phyloP scores from a whole-genome alignment of 92 coral and sea anemone genomes.

The Epizoanthus scotinus region DNA sequence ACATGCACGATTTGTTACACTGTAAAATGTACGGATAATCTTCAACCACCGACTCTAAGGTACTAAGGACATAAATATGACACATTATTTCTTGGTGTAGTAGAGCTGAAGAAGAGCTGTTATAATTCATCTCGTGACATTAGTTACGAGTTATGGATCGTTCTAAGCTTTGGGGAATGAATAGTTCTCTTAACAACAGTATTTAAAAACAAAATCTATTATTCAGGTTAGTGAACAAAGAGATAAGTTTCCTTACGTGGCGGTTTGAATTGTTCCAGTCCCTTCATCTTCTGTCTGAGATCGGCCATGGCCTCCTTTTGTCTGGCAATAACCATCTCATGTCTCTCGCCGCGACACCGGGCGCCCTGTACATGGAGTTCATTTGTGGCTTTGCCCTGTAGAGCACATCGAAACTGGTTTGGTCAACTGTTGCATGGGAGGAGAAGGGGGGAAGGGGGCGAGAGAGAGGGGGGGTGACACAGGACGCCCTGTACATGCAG shows the following conservation, averaged over 20 bases:
- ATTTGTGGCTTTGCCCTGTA: slow-evolving; percentile 57
- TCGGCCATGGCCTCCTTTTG: slow-evolving; percentile 92
- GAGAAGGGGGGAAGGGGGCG: not conserved
- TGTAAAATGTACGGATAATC: no score
- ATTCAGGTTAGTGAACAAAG: not conserved
- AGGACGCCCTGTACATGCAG: slow-evolving; percentile 64
- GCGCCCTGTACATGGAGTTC: slow-evolving; percentile 70
- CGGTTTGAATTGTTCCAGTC: slow-evolving; percentile 85
- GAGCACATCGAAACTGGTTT: not conserved
- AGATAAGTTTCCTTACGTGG: slow-evolving; percentile 67
- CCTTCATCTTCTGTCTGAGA: slow-evolving; percentile 73
- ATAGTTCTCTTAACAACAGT: no score
- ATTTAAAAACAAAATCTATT: no score
- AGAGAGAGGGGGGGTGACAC: not conserved
- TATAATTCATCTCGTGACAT: no score
- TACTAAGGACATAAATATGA: no score
- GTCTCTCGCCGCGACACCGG: slow-evolving; percentile 90
- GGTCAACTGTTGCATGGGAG: not conserved
- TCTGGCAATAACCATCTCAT: slow-evolving; percentile 79
- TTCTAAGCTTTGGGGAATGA: no score
- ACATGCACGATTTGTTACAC: no score
- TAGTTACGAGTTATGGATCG: no score
- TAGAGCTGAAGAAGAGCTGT: no score
- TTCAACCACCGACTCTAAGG: no score
- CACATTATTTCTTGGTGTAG: no score